phyloP scores from a whole-genome alignment of 2,888 invertebrate genomes.

The Ectemnius lituratus region DNA sequence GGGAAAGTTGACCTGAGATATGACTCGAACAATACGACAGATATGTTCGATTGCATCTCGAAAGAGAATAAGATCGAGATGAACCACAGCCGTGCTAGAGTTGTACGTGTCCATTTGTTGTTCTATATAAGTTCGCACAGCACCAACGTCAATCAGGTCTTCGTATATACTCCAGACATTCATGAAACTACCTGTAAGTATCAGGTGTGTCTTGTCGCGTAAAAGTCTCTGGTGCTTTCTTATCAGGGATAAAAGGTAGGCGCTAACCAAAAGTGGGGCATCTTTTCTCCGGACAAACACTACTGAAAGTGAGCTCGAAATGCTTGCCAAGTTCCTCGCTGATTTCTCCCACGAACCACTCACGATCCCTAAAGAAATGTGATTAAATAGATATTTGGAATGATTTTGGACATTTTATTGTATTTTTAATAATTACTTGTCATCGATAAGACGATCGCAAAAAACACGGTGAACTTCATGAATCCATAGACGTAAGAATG shows the following conservation, averaged over 20 bases:
- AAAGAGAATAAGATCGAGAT: conserved; percentile 91
- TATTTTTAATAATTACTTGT: conserved; percentile 79
- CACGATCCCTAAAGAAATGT: conserved; percentile 82
- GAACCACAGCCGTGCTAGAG: conserved; percentile 86
- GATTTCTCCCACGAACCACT: conserved; percentile 86
- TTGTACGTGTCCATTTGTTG: conserved; percentile 88
- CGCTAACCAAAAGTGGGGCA: conserved; percentile 86
- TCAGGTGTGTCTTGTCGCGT: neutral
- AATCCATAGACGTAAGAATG: conserved; percentile 89
- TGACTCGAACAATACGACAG: conserved; percentile 88
- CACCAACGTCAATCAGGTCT: conserved; percentile 84
- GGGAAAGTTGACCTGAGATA: conserved; percentile 81
- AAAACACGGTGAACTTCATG: conserved; percentile 93
- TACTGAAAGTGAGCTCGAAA: conserved; percentile 89
- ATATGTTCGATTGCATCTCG: conserved; percentile 93
- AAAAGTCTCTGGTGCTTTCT: neutral
- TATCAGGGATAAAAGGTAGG: neutral
- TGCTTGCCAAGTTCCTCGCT: conserved; percentile 87
- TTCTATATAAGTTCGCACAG: conserved; percentile 80
- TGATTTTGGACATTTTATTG: neutral
- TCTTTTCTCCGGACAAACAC: conserved; percentile 85
- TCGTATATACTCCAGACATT: conserved; percentile 89
- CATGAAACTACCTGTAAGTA: conserved; percentile 82
- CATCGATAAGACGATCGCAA: conserved; percentile 89
- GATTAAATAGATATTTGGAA: neutral